Evolutionary conservation across 2,888 invertebrate genomes (phyloP), one percentile per base, ranked within the genome.

Genomic region (Drosophila mayaguana): DNA sequence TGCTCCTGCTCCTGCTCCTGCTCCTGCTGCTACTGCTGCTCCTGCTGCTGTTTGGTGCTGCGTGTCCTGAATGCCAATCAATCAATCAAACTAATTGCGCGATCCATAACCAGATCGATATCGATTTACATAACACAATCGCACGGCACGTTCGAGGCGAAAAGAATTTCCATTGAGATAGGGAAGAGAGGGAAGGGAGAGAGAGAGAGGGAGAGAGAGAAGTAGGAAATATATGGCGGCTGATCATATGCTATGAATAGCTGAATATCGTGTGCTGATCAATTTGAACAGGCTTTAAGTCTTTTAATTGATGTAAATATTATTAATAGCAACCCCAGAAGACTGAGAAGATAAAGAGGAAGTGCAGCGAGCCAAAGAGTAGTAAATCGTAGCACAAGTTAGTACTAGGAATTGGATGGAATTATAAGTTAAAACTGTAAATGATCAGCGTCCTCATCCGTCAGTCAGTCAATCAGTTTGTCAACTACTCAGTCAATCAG

Each of bases 121-220:
- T 89, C 86, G 65, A 88, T 86, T 86, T 89, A 89, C 89, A 84
- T 89, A 86, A 73, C 88, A 61, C 83, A 75, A 70, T 80, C 78
- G 69, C 7, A 7, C 86, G 83, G 86, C 84, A 84, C 88, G 84
- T 81, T 81, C 75, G 61, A 51, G 25, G 22, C 40, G 14, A 53
- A 62, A 63, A 46, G 20, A 64, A 69, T 62, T 62, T 67, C 50
- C 53, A 67, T 48, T 80, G 40, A 59, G 28, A 11, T 1, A 5
- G 3, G 6, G n/a, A 6, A 1, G n/a, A 28, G 70, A n/a, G 46
- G 9, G 22, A 14, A 25, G 20, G 14, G 12, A n/a, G 4, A n/a
- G 28, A 28, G 28, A 7, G 28, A 6, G 14, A 14, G 20, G n/a
- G 8, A 32, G 1, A 32, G 32, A 32, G 32, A 9, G 32, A 32